A percentile compares a stretch with the other conserved stretches of the same genome.
These are phyloP conservation scores for Neodontobutis hainanensis DNA, from an alignment of 2,113 vertebrate genomes.

Conservation along the genomic window DNA sequence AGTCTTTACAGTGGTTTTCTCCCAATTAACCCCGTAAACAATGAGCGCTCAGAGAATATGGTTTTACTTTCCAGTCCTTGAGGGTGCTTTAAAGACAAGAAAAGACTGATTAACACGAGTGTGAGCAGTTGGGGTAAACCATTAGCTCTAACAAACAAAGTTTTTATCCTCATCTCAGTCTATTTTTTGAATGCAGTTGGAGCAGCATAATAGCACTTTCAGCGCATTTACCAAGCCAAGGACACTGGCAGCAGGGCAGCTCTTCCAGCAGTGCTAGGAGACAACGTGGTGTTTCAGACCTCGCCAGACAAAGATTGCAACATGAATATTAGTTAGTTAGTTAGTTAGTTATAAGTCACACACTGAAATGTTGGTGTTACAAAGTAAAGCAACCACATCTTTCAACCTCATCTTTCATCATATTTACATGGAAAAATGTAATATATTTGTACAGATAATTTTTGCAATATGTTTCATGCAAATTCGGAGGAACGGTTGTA, in stretches of 20 bases:
- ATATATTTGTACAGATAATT: too few species aligned
- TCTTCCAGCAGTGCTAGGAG: conserved; percentile 25
- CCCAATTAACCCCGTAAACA: conserved; percentile 21
- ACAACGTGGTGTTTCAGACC: neutral
- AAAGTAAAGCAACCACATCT: too few species aligned
- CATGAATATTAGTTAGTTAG: too few species aligned
- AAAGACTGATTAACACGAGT: conserved; percentile 13
- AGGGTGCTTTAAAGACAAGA: conserved; percentile 10
- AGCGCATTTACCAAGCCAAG: conserved; percentile 2
- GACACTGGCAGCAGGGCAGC: conserved; percentile 13
- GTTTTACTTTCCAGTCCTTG: conserved; percentile 13
- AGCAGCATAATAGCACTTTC: conserved; percentile 2
- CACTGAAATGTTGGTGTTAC: too few species aligned
- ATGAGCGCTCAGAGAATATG: neutral
- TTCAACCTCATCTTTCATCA: too few species aligned
- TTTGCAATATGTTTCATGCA: too few species aligned
- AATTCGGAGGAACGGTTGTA: too few species aligned
- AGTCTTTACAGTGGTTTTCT: conserved; percentile 9
- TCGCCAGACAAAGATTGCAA: too few species aligned
- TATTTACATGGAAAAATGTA: too few species aligned
- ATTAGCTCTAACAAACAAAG: conserved; percentile 3
- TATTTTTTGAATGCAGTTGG: conserved; percentile 1
- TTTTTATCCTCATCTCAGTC: neutral
- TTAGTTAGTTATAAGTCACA: too few species aligned
- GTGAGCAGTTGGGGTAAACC: neutral